These are phyloP conservation scores for Epinephelus coioides DNA, from an alignment of 2,797 vertebrate species.

Conservation along the genomic window DNA sequence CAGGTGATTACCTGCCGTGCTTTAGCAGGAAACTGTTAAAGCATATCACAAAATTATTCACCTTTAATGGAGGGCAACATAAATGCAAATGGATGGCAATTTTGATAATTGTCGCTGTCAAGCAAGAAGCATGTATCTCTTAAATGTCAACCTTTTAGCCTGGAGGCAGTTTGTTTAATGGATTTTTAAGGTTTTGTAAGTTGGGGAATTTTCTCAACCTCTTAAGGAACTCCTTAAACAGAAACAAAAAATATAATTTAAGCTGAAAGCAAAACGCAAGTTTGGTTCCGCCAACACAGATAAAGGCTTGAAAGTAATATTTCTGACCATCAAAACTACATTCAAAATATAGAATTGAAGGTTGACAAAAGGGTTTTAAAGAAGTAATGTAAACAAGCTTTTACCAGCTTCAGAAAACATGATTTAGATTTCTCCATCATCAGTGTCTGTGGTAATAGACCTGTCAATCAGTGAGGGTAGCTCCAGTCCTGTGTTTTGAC, in stretches of 20 bases:
- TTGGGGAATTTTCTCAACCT: slow-evolving; percentile 5
- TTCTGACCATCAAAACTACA: not conserved
- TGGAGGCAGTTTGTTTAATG: slow-evolving; percentile 37
- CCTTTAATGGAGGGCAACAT: slow-evolving; percentile 49
- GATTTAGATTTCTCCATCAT: not conserved
- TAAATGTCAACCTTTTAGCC: slow-evolving; percentile 43
- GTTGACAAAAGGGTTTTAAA: not conserved
- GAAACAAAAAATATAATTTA: not conserved
- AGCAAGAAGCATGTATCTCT: slow-evolving; percentile 27
- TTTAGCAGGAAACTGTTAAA: slow-evolving; percentile 42
- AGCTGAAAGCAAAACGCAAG: slow-evolving; percentile 18
- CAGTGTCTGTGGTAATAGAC: no score
- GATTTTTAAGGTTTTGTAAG: slow-evolving; percentile 52
- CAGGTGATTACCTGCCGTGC: slow-evolving; percentile 39
- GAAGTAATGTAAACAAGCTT: not conserved
- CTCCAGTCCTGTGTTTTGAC: not conserved
- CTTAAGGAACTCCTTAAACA: not conserved
- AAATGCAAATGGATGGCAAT: slow-evolving; percentile 58
- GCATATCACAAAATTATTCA: slow-evolving; percentile 38
- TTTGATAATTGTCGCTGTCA: slow-evolving; percentile 57
- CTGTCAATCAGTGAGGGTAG: not conserved
- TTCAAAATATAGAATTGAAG: not conserved
- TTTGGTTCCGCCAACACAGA: slow-evolving; percentile 3
- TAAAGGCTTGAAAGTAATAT: not conserved
- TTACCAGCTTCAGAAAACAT: not conserved